A percentile compares a stretch with the other conserved stretches of the same genome.
Conservation (phyloP, 2,888 invertebrate species). For the Helicoverpa assulta region DNA sequence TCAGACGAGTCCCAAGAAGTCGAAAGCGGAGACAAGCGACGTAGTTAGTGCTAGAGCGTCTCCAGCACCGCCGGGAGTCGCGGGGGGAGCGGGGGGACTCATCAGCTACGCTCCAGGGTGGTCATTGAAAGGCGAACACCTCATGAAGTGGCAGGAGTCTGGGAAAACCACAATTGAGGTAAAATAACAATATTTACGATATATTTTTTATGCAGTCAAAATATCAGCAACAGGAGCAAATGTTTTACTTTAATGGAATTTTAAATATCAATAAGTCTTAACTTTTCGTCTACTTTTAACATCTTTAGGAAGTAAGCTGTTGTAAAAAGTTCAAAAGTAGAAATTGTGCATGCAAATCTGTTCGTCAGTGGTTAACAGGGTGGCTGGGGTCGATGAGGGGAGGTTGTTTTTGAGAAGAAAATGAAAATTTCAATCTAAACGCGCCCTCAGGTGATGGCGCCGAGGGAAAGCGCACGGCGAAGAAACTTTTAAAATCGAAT, state of each 20-base stretch:
- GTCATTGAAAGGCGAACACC: constrained; percentile 91
- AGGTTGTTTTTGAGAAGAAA: constrained; percentile 81
- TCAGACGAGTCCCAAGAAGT: constrained; percentile 88
- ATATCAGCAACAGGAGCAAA: constrained; percentile 13
- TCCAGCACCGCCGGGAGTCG: constrained; percentile 69
- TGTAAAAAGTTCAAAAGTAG: constrained; percentile 67
- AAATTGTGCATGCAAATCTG: constrained; percentile 83
- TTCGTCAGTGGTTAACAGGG: constrained; percentile 72
- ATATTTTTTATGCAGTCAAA: constrained; percentile 6
- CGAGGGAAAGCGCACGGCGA: constrained; percentile 65
- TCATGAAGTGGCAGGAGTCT: constrained; percentile 91
- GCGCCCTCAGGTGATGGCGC: constrained; percentile 81
- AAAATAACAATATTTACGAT: constrained; percentile 44
- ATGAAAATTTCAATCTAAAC: constrained; percentile 88
- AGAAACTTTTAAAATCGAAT: constrained; percentile 72
- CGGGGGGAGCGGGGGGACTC: constrained; percentile 80
- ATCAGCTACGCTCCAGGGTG: constrained; percentile 91
- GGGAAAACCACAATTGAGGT: constrained; percentile 91
- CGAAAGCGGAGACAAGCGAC: constrained; percentile 79
- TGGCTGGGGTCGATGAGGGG: constrained; percentile 67
- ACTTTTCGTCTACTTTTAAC: constrained; percentile 46
- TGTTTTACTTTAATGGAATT: constrained; percentile 38
- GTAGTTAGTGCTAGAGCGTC: constrained; percentile 65
- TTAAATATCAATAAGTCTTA: constrained; percentile 43
- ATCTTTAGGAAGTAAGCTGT: constrained; percentile 54